Evolutionary conservation across 2,888 invertebrate genomes (phyloP).

Genomic region (Ypsolopha sequella): DNA sequence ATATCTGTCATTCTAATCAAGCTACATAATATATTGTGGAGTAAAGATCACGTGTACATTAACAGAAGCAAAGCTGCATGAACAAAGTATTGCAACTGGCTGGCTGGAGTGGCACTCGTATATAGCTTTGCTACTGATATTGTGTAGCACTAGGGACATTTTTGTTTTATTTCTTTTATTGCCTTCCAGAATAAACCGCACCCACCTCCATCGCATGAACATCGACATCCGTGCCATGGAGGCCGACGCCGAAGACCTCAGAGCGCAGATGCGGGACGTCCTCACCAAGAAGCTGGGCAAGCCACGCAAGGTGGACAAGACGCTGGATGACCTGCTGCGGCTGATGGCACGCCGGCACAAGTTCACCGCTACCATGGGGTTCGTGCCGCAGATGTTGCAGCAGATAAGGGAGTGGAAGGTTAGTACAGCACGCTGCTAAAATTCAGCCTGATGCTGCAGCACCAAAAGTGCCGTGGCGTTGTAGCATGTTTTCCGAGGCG

Average conservation of each 20-base stretch:
- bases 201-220: conserved; percentile 78
- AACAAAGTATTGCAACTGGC: no score
- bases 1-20: no score
- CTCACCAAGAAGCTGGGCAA: conserved; percentile 50
- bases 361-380: conserved; percentile 32
- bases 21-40: no score
- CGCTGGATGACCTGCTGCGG: conserved; percentile 48
- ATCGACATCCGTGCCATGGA: conserved; percentile 78
- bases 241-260: conserved; percentile 64
- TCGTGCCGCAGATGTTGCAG: conserved; percentile 31
- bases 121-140: no score
- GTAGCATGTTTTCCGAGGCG: no score
- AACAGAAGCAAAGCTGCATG: no score
- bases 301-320: conserved; percentile 47
- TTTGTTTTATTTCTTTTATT: no score
- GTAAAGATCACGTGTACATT: no score
- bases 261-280: conserved; percentile 59
- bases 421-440: conserved; percentile 3
- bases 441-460: no score
- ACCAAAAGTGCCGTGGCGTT: no score
- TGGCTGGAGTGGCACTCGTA: no score
- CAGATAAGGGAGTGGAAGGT: conserved; percentile 52
- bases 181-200: conserved; percentile 70
- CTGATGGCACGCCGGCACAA: conserved; percentile 57
- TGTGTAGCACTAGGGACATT: no score